These are phyloP conservation scores for Eidolon dupreanum DNA, from an alignment of 2,797 vertebrate genomes.

Conservation along the genomic window DNA sequence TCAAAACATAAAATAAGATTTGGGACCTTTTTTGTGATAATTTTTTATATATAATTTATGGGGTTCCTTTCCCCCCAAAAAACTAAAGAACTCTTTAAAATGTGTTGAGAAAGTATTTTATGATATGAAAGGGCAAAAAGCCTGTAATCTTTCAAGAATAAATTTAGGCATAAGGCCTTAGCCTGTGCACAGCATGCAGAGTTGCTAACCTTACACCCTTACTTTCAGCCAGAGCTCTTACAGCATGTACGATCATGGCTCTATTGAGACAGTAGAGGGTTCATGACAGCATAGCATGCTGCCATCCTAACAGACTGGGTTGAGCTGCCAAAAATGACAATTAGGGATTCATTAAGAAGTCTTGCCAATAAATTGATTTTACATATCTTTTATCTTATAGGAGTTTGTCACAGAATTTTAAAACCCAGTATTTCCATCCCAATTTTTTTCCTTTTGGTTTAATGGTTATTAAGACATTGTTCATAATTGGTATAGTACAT, in stretches of 20 bases:
- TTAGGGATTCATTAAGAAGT: conserved; percentile 72
- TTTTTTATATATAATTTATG: neutral
- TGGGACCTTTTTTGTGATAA: conserved; percentile 26
- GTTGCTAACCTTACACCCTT: neutral
- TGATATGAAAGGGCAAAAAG: neutral
- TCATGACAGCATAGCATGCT: neutral
- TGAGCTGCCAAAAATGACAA: conserved; percentile 50
- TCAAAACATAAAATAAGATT: conserved; percentile 29
- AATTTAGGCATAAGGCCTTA: neutral
- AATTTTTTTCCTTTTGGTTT: conserved; percentile 52
- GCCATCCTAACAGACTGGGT: neutral
- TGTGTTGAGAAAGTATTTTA: conserved; percentile 3
- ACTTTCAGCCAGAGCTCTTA: neutral
- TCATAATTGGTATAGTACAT: conserved; percentile 76
- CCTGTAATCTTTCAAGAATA: neutral
- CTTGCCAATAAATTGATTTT: conserved; percentile 58
- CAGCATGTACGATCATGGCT: neutral
- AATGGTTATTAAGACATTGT: conserved; percentile 66
- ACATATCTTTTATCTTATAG: conserved; percentile 41
- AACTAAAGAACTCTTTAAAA: conserved; percentile 23
- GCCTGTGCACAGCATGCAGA: neutral
- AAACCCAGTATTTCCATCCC: conserved; percentile 52
- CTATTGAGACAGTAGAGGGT: neutral
- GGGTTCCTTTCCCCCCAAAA: neutral
- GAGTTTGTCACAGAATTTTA: conserved; percentile 60